Percentiles rank a stretch among this genome's conserved stretches.
Conservation (phyloP, 1,140 invertebrate genomes). For the Drosophila tropicalis region DNA sequence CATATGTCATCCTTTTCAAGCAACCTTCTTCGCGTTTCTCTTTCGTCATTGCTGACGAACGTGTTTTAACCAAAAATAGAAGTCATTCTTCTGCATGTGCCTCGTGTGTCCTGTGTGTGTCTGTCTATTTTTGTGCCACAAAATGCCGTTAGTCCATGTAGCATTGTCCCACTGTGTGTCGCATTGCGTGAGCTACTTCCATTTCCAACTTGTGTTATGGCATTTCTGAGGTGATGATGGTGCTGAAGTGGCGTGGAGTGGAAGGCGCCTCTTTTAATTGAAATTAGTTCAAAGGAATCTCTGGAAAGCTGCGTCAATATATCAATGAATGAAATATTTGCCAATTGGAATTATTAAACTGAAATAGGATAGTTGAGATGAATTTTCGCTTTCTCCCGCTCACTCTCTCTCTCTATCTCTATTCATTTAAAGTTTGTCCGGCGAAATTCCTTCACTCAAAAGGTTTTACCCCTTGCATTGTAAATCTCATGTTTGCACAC, state of each 20-base stretch:
- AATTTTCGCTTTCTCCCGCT: no score
- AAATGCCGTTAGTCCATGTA: conserved; percentile 40
- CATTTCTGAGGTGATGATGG: neutral
- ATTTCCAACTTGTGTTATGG: conserved; percentile 37
- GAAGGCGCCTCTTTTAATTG: conserved; percentile 53
- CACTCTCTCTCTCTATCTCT: neutral
- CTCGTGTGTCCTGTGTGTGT: conserved; percentile 4
- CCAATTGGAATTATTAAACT: conserved; percentile 33
- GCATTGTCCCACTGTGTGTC: conserved; percentile 31
- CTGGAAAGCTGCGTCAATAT: conserved; percentile 6
- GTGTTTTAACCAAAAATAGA: conserved; percentile 47
- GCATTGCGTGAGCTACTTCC: conserved; percentile 60
- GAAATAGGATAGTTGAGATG: neutral
- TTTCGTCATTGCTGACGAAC: conserved; percentile 5
- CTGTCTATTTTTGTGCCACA: conserved; percentile 52
- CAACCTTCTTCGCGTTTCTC: neutral
- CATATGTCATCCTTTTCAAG: neutral
- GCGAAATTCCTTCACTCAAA: conserved; percentile 32
- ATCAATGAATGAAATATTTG: conserved; percentile 71
- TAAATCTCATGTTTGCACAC: conserved; percentile 22
- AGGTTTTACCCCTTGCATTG: conserved; percentile 12
- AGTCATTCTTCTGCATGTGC: conserved; percentile 26
- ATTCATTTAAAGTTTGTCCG: conserved; percentile 32
- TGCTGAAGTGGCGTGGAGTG: conserved; percentile 12
- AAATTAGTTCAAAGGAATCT: conserved; percentile 42